phyloP scores from a whole-genome alignment of 1,140 invertebrate genomes.

The Drosophila bifasciata region DNA sequence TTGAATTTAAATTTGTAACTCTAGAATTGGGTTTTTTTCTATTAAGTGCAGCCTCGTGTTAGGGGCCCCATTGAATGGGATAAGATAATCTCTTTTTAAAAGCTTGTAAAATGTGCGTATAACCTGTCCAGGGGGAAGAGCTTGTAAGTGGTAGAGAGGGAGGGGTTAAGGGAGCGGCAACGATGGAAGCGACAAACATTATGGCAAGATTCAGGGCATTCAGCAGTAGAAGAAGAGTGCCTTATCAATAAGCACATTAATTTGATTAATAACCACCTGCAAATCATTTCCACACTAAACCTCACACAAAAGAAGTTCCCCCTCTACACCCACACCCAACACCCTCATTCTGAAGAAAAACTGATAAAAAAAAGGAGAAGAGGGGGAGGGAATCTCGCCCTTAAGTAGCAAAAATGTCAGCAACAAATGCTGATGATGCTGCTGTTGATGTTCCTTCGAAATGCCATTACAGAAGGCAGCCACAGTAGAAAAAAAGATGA shows the following conservation, averaged over 20 bases:
- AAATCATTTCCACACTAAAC: conserved; percentile 77
- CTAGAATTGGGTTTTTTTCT: conserved; percentile 65
- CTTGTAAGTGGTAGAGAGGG: too few species aligned
- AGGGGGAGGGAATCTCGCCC: conserved; percentile 11
- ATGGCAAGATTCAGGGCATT: conserved; percentile 33
- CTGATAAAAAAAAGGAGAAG: conserved; percentile 56
- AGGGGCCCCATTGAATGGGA: too few species aligned
- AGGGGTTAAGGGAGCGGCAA: conserved; percentile 8
- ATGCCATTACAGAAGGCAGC: conserved; percentile 69
- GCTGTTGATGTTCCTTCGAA: conserved; percentile 41
- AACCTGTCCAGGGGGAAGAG: conserved; percentile 39
- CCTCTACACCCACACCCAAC: neutral
- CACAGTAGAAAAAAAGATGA: too few species aligned
- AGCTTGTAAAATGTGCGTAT: conserved; percentile 70
- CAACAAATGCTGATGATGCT: conserved; percentile 79
- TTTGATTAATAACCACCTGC: conserved; percentile 84
- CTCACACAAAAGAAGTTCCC: conserved; percentile 58
- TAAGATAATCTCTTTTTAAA: conserved; percentile 75
- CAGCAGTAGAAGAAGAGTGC: conserved; percentile 12
- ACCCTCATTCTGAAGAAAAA: neutral
- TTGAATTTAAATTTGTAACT: conserved; percentile 56
- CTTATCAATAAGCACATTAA: conserved; percentile 83
- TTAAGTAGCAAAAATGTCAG: conserved; percentile 78
- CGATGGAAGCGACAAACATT: conserved; percentile 62
- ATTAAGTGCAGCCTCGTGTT: conserved; percentile 72